These are phyloP conservation scores for Zaprionus capensis DNA, from an alignment of 1,140 invertebrate genomes.

Conservation along the genomic window DNA sequence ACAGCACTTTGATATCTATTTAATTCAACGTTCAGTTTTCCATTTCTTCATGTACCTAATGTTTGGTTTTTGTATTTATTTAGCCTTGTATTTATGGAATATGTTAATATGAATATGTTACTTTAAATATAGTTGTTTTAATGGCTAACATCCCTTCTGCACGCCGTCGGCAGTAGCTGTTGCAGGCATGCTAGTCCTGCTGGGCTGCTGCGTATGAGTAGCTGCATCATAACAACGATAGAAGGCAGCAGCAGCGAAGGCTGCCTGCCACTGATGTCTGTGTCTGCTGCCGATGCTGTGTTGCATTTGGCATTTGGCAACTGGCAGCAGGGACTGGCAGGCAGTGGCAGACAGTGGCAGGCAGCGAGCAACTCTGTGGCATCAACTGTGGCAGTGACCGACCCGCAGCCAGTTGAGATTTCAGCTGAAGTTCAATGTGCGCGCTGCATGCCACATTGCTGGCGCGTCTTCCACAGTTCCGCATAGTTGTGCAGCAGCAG, in stretches of 20 bases:
- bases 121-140: no score
- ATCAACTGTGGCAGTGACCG: constrained; percentile 60
- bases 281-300: constrained; percentile 22
- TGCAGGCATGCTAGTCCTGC: neutral
- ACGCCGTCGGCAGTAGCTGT: neutral
- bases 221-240: constrained; percentile 7
- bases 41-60: no score
- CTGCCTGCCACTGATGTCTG: neutral
- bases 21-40: no score
- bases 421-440: constrained; percentile 69
- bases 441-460: constrained; percentile 45
- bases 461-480: constrained; percentile 48
- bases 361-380: constrained; percentile 15
- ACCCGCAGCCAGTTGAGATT: constrained; percentile 60
- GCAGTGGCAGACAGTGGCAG: neutral
- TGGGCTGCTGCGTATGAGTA: constrained; percentile 11
- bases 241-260: neutral
- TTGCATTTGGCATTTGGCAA: constrained; percentile 37
- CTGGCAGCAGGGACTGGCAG: neutral
- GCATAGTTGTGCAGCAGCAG: constrained; percentile 48
- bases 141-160: no score
- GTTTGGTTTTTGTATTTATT: no score
- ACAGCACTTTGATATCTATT: no score
- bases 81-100: no score
- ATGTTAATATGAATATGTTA: no score